Conservation (phyloP, 2,113 vertebrate species). For the Puffinus mauretanicus region DNA sequence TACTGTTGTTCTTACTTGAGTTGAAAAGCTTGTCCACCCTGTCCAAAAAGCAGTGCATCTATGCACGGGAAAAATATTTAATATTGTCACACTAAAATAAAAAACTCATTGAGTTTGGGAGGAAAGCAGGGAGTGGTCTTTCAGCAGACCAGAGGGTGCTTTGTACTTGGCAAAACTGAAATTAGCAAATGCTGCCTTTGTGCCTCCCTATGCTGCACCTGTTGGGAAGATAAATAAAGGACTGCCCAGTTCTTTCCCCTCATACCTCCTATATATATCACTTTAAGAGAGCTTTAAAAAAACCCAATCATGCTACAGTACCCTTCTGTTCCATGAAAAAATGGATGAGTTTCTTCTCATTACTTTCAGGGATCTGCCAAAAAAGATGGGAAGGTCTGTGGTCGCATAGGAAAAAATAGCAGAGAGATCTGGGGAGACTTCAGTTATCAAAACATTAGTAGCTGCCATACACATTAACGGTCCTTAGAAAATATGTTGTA, state of each 20-base stretch:
- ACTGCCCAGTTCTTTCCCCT: slow-evolving; percentile 70
- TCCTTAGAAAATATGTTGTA: background rate
- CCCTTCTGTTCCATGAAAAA: slow-evolving; percentile 3
- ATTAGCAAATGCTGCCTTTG: slow-evolving; percentile 59
- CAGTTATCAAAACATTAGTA: background rate
- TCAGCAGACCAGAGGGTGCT: background rate
- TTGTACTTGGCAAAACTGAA: slow-evolving; percentile 59
- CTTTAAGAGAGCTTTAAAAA: slow-evolving; percentile 61
- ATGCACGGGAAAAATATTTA: background rate
- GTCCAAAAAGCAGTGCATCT: background rate
- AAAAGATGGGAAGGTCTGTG: background rate
- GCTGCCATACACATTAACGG: background rate
- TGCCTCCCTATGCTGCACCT: slow-evolving; percentile 69
- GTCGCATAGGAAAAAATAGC: background rate
- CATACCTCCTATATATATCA: slow-evolving; percentile 75
- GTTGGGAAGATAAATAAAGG: slow-evolving; percentile 81
- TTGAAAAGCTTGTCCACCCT: background rate
- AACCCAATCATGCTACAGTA: background rate
- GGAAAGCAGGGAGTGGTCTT: background rate
- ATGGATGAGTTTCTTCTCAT: background rate
- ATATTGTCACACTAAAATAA: background rate
- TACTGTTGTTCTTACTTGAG: background rate
- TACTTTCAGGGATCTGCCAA: background rate
- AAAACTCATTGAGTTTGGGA: background rate
- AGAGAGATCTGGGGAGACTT: background rate